Evolutionary conservation across 2,888 invertebrate genomes (phyloP), one percentile per base, ranked within the genome.

Genomic region (Lepeophtheirus nordmannii): DNA sequence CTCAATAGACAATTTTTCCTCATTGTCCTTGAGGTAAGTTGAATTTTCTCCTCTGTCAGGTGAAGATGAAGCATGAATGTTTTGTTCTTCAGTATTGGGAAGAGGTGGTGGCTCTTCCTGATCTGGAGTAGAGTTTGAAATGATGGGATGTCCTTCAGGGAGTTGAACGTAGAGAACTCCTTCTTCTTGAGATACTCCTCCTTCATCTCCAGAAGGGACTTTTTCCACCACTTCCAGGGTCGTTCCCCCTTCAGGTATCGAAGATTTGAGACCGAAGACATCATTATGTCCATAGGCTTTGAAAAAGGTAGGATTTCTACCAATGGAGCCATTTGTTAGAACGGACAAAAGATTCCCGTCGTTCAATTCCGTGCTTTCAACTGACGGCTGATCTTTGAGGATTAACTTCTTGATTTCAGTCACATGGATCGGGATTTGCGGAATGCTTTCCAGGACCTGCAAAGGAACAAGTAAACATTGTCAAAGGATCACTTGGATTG

Each of bases 391-490:
- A n/a, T 64, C 64, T 37, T 64, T 64, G 14, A 57, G 11, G 20
- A 64, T 64, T 22, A 64, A 17, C 8, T 57, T 56, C 46, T 64
- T 56, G 56, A 64, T 64, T 20, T 64, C 64, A 14, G 10, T 23
- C 14, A 64, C 56, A 30, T 64, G 53, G 30, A 64, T 64, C 20
- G 64, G 64, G 1, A 64, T 64, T 37, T 64, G 64, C 17, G 64
- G 64, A 17, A 64, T 56, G 14, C 57, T 57, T 20, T 64, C 64
- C 17, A 64, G 30, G 5, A 64, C 64, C 62, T 62, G 12, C 5
- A 62, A 62, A 30, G 38, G 17, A n/a, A 61, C 2, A 37, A 2
- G 14, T 2, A 60, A 61, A 30, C n/a, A 61, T 30, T 5, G 3
- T 5, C 30, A 2, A 30, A 30, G 30, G 30, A 30, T 30, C 7